These are phyloP conservation scores for Sanderia malayensis DNA, from an alignment of 30 jellyfish, hydroid and myxozoan species.

Conservation along the genomic window DNA sequence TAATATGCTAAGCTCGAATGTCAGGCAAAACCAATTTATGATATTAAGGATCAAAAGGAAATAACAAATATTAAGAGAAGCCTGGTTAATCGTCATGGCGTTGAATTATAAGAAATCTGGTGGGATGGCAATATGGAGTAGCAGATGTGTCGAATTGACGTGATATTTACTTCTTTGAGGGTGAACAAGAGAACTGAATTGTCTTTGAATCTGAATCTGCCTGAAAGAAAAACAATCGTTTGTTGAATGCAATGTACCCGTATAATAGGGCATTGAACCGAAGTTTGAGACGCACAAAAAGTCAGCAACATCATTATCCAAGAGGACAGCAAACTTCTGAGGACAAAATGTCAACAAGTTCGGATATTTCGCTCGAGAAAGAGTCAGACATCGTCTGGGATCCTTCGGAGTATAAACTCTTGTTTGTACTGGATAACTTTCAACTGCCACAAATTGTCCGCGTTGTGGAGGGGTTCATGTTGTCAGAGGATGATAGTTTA, in stretches of 20 bases:
- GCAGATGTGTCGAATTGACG: background rate
- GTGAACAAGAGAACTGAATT: too few relatives aligned
- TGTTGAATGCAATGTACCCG: conserved; percentile 28
- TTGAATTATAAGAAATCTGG: too few relatives aligned
- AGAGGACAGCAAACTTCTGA: background rate
- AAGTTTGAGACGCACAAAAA: conserved; percentile 22
- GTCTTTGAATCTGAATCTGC: too few relatives aligned
- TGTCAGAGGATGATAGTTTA: conserved; percentile 86
- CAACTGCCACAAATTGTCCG: conserved; percentile 87
- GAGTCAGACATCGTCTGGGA: conserved; percentile 64
- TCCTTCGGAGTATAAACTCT: conserved; percentile 61
- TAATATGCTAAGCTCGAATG: background rate
- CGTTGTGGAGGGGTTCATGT: conserved; percentile 86
- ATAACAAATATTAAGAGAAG: background rate
- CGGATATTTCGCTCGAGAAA: background rate
- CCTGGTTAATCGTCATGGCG: too few relatives aligned
- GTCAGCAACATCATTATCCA: too few relatives aligned
- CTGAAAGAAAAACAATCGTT: too few relatives aligned
- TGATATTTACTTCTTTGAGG: too few relatives aligned
- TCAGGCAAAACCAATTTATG: background rate
- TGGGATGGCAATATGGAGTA: too few relatives aligned
- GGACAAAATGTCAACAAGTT: background rate
- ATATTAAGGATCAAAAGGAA: background rate
- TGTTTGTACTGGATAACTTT: conserved; percentile 74
- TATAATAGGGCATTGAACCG: conserved; percentile 49